Evolutionary conservation across 2,888 invertebrate genomes (phyloP).

Genomic region (Quadroppia sp.): DNA sequence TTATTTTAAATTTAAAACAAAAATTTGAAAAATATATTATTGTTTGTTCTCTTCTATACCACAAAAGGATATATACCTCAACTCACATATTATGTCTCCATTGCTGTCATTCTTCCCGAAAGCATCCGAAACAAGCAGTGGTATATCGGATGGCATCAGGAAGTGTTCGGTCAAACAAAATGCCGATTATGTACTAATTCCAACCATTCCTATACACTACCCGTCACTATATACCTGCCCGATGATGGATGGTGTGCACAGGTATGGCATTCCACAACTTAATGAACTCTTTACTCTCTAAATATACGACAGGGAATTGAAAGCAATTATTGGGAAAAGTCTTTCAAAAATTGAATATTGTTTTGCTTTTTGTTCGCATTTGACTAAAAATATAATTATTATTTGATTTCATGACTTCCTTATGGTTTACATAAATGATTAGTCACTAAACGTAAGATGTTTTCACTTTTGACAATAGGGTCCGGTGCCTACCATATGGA

Average conservation of each 20-base stretch:
- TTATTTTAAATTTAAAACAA: too few relatives aligned
- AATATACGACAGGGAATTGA: too few relatives aligned
- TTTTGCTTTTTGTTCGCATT: too few relatives aligned
- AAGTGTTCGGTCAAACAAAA: conserved; percentile 33
- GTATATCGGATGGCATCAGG: conserved; percentile 42
- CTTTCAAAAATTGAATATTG: too few relatives aligned
- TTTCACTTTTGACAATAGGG: background rate
- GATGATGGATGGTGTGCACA: conserved; percentile 41
- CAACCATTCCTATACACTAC: conserved; percentile 39
- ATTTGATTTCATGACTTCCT: background rate
- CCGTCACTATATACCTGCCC: conserved; percentile 37
- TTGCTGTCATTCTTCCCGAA: conserved; percentile 34
- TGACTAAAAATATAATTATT: background rate
- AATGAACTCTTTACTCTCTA: background rate
- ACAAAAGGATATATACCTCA: conserved; percentile 37
- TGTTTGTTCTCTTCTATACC: background rate
- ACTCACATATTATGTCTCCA: conserved; percentile 21
- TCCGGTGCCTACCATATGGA: conserved; percentile 39
- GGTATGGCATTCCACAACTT: background rate
- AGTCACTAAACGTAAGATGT: background rate
- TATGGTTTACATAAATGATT: too few relatives aligned
- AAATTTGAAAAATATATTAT: too few relatives aligned
- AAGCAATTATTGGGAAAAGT: too few relatives aligned
- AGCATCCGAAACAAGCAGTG: conserved; percentile 35
- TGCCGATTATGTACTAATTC: conserved; percentile 40